Conservation (phyloP, 2,888 invertebrate genomes). For the Synanthedon vespiformis region DNA sequence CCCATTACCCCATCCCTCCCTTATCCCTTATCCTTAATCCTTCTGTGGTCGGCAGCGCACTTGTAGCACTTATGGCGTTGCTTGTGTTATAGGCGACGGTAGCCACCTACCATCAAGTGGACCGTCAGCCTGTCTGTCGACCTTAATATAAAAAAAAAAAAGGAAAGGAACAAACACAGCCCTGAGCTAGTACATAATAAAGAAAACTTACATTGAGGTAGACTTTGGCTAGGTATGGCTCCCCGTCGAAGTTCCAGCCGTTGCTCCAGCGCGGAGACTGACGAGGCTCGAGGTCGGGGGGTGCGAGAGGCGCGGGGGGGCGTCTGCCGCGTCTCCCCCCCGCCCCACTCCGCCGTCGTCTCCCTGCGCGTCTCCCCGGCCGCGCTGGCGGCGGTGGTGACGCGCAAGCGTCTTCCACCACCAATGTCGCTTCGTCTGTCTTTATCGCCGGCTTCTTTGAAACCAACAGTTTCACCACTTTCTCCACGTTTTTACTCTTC, state of each 20-base stretch:
- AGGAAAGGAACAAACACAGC: too few species aligned
- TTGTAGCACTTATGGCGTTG: too few species aligned
- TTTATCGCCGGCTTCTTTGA: conserved; percentile 57
- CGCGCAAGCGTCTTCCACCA: conserved; percentile 47
- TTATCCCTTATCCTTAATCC: too few species aligned
- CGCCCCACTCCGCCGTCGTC: conserved; percentile 15
- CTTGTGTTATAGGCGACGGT: too few species aligned
- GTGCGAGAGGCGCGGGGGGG: conserved; percentile 11
- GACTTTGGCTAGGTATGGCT: conserved; percentile 84
- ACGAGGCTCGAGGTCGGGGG: conserved; percentile 20
- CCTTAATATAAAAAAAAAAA: too few species aligned
- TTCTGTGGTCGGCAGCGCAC: too few species aligned
- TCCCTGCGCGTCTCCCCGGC: conserved; percentile 16
- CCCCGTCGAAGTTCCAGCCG: conserved; percentile 93
- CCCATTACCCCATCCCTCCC: too few species aligned
- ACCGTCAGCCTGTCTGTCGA: too few species aligned
- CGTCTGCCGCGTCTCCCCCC: conserved; percentile 15
- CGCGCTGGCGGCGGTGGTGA: conserved; percentile 27
- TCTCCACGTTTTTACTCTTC: conserved; percentile 52
- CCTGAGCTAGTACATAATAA: too few species aligned
- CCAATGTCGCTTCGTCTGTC: conserved; percentile 46
- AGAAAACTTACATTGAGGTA: conserved; percentile 83
- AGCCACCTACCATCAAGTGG: too few species aligned
- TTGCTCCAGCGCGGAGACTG: conserved; percentile 80
- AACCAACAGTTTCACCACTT: conserved; percentile 52